These are phyloP conservation scores for Mormyrus proboscirostris DNA, from an alignment of 2,797 vertebrate genomes.

Conservation along the genomic window DNA sequence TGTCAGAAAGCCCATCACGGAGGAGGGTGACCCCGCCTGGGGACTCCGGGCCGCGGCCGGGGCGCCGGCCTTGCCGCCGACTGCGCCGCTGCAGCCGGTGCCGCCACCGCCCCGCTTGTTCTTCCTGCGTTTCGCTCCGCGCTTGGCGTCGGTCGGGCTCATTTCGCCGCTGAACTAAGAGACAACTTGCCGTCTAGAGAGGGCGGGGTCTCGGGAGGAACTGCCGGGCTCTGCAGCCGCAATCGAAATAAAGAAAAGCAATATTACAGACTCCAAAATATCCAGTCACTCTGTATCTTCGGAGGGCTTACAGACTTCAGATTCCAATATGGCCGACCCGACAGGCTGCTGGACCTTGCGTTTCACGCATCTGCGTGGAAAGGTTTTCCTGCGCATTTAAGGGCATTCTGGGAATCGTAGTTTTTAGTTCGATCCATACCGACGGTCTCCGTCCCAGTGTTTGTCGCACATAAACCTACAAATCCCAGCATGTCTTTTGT, in stretches of 20 bases:
- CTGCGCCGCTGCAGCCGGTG: slow-evolving; percentile 61
- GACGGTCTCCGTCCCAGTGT: too few relatives aligned
- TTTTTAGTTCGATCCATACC: slow-evolving; percentile 26
- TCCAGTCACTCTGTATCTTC: slow-evolving; percentile 56
- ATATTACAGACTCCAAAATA: slow-evolving; percentile 48
- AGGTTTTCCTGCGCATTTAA: slow-evolving; percentile 27
- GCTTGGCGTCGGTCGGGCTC: slow-evolving; percentile 95
- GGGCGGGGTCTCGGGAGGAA: slow-evolving; percentile 53
- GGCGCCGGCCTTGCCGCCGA: slow-evolving; percentile 72
- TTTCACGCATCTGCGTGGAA: slow-evolving; percentile 42
- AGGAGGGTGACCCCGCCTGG: slow-evolving; percentile 56
- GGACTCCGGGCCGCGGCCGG: slow-evolving; percentile 64
- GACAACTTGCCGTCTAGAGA: slow-evolving; percentile 61
- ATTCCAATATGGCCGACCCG: slow-evolving; percentile 94
- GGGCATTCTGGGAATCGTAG: slow-evolving; percentile 54
- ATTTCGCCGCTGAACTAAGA: slow-evolving; percentile 59
- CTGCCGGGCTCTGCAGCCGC: slow-evolving; percentile 36
- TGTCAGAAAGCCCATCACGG: slow-evolving; percentile 63
- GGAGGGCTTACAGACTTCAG: slow-evolving; percentile 80
- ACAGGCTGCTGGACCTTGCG: slow-evolving; percentile 73
- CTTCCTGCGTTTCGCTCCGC: slow-evolving; percentile 95
- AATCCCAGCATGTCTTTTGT: slow-evolving; percentile 4
- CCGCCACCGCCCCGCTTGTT: slow-evolving; percentile 90
- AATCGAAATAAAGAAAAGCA: slow-evolving; percentile 44
- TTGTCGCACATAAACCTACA: slow-evolving; percentile 5